These are phyloP conservation scores for Nephotettix cincticeps DNA, from an alignment of 1,140 invertebrate species.

Conservation along the genomic window DNA sequence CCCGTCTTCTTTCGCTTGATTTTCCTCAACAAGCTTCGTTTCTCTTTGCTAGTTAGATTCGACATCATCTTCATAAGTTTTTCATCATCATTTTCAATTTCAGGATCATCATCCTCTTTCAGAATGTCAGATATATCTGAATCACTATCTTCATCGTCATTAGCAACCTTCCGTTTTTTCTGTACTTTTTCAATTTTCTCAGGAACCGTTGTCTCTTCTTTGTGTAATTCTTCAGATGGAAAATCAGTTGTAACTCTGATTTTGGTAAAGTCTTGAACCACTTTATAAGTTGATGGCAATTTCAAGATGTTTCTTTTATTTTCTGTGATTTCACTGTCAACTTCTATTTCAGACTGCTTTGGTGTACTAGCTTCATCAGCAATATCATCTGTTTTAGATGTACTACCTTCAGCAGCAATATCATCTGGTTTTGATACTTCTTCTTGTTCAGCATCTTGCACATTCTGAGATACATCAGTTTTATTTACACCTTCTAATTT, in stretches of 20 bases:
- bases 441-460: not conserved
- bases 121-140: constrained; percentile 47
- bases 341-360: constrained; percentile 25
- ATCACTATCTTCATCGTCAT: constrained; percentile 44
- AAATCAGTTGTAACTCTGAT: constrained; percentile 74
- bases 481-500: constrained; percentile 6
- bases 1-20: constrained; percentile 84
- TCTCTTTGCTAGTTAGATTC: constrained; percentile 70
- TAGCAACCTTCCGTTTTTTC: constrained; percentile 37
- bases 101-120: constrained; percentile 45
- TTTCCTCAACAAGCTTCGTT: constrained; percentile 69
- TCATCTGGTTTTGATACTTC: not conserved
- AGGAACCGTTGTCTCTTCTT: not conserved
- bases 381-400: not conserved
- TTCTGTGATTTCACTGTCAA: constrained; percentile 24
- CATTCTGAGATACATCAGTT: not conserved
- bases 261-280: constrained; percentile 78
- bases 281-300: constrained; percentile 45
- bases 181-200: constrained; percentile 41
- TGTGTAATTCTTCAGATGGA: constrained; percentile 61
- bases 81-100: constrained; percentile 47
- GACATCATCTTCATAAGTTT: constrained; percentile 34
- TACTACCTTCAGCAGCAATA: not conserved
- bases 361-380: too few species aligned
- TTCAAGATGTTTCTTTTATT: constrained; percentile 26